These are phyloP conservation scores for Drosophila kohkoa DNA, from an alignment of 1,140 invertebrate genomes.

Conservation along the genomic window DNA sequence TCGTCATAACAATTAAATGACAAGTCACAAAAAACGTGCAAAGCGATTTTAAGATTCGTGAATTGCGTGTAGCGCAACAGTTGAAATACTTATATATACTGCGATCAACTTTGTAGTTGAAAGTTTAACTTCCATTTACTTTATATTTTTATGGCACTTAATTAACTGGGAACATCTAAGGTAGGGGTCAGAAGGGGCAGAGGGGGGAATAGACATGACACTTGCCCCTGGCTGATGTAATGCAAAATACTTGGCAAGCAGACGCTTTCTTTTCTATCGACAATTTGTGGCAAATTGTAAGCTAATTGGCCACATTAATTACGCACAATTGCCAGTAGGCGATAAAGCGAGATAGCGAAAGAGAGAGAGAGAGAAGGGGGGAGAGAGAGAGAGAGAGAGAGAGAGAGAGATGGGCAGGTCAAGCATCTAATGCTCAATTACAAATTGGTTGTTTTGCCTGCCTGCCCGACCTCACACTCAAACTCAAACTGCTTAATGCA, in stretches of 20 bases:
- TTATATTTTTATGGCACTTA: not conserved
- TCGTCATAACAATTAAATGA: slow-evolving; percentile 39
- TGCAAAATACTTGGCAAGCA: not conserved
- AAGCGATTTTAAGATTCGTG: slow-evolving; percentile 22
- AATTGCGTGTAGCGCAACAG: slow-evolving; percentile 15
- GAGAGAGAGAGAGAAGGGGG: not conserved
- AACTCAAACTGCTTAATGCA: slow-evolving; percentile 61
- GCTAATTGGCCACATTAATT: slow-evolving; percentile 78
- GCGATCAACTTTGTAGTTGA: slow-evolving; percentile 21
- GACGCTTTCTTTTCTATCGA: slow-evolving; percentile 11
- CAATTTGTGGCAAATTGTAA: slow-evolving; percentile 44
- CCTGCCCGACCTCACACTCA: not conserved
- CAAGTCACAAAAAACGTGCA: slow-evolving; percentile 31
- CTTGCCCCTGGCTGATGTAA: not conserved
- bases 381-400: not conserved
- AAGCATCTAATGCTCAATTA: slow-evolving; percentile 64
- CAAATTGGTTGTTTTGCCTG: slow-evolving; percentile 62
- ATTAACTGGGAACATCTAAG: not conserved
- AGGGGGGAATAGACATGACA: not conserved
- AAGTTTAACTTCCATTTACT: not conserved
- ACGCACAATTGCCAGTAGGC: slow-evolving; percentile 54
- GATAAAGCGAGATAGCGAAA: not conserved
- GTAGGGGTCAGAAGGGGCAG: not conserved
- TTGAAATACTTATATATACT: not conserved
- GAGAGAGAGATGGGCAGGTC: slow-evolving; percentile 1